Evolutionary conservation across 1,140 invertebrate species (phyloP), one percentile per base, ranked within the genome.

Genomic region (Drosophila mayri): DNA sequence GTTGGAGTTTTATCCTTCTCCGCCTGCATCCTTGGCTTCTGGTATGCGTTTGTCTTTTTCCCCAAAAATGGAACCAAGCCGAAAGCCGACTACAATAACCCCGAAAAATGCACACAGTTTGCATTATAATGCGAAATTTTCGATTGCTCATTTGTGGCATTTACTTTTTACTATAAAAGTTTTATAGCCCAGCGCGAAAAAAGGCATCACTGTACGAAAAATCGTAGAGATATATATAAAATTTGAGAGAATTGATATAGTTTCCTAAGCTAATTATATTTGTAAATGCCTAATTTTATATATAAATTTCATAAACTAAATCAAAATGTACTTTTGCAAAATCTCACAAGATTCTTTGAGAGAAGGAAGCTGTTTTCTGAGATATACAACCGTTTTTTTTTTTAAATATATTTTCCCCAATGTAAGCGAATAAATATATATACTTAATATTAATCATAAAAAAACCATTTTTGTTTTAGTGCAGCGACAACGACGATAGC

Each of bases 81-180:
- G 18, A 81, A 68, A 81, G 63, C 57, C 67, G 80, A 87, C 84
- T 87, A 87, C 84, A 87, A 87, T 87, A 87, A 81, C 84, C 84
- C 68, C 84, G 84, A 87, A 87, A 90, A 90, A 90, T 90, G 85
- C 85, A 90, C 85, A 90, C 85, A 90, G 85, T 85, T 90, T 90
- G 85, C 85, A 90, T 90, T 90, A 90, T 90, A 90, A 90, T 90
- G 85, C 85, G 85, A 90, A 87, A 90, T 90, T 90, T 90, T 90
- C 85, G 85, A 90, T 90, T 90, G 85, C 85, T 90, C 85, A 90
- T 90, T 90, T 90, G 85, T 90, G 85, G 85, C 85, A 90, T 90
- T 90, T 90, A 90, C 85, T 81, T 90, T 90, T 90, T 90, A 85
- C 85, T 90, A 90, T 90, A 90, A 90, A 90, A 90, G 77, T 88